Evolutionary conservation across 2,888 invertebrate species (phyloP).

Genomic region (Pachydiplax longipennis): DNA sequence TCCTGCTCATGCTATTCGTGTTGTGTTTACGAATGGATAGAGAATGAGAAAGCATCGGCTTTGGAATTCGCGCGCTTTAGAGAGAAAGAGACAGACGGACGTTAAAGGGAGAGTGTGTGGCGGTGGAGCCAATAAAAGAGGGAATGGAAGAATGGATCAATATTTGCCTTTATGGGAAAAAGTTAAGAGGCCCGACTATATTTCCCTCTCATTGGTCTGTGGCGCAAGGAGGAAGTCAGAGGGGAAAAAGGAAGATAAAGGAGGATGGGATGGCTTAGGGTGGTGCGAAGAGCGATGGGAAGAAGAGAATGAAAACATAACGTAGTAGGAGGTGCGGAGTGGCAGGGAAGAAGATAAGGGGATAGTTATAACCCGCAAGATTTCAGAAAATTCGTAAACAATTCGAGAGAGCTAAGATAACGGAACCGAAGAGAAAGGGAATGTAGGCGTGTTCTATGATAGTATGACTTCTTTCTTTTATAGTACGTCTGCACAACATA

Average conservation of each 20-base stretch:
- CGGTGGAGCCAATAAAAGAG: slow-evolving; percentile 51
- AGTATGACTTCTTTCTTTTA: too few relatives aligned
- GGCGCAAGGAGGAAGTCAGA: slow-evolving; percentile 46
- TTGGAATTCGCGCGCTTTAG: too few relatives aligned
- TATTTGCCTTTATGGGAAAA: slow-evolving; percentile 38
- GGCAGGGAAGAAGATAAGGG: not conserved
- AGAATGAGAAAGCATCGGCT: too few relatives aligned
- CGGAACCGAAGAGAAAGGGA: too few relatives aligned
- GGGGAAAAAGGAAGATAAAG: slow-evolving; percentile 58
- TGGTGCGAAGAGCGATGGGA: not conserved
- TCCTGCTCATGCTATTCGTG: not conserved
- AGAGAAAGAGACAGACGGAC: not conserved
- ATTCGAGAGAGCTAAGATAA: too few relatives aligned
- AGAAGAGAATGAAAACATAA: not conserved
- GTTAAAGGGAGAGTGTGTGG: slow-evolving; percentile 31
- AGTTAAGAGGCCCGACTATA: slow-evolving; percentile 33
- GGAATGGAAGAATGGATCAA: not conserved
- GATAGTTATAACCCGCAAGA: too few relatives aligned
- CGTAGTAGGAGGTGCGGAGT: not conserved
- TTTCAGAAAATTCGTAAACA: too few relatives aligned
- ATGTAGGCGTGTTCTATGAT: too few relatives aligned
- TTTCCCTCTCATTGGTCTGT: slow-evolving; percentile 43
- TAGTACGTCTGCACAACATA: too few relatives aligned
- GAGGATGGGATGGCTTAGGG: not conserved
- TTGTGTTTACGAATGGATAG: too few relatives aligned